Evolutionary conservation across 2,797 vertebrate species (phyloP).

Genomic region (Etheostoma perlongum): DNA sequence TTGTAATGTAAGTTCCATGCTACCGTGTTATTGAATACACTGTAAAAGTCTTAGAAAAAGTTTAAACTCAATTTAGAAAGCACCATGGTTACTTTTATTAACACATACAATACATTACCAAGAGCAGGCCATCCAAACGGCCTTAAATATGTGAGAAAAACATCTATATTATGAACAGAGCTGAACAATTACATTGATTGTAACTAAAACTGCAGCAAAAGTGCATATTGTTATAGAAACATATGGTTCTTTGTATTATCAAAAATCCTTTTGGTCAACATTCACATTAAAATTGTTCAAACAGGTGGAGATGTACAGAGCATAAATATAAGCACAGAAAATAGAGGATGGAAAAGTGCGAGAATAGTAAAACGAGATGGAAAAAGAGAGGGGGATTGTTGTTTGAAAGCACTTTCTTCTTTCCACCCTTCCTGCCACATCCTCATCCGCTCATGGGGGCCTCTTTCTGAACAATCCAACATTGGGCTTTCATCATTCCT

Average conservation of each 20-base stretch:
- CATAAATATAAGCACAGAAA: slow-evolving; percentile 28
- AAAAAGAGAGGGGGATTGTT: slow-evolving; percentile 53
- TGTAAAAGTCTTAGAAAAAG: background rate
- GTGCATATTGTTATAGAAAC: slow-evolving; percentile 10
- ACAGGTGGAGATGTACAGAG: slow-evolving; percentile 50
- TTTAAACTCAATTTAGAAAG: background rate
- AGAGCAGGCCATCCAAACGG: background rate
- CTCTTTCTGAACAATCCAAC: slow-evolving; percentile 82
- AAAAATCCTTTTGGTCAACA: slow-evolving; percentile 62
- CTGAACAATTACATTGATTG: slow-evolving; percentile 41
- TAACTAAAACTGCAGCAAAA: slow-evolving; percentile 39
- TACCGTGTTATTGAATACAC: background rate
- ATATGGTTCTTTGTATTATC: slow-evolving; percentile 61
- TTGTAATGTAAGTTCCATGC: background rate
- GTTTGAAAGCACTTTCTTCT: slow-evolving; percentile 73
- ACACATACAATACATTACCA: background rate
- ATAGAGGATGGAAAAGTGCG: slow-evolving; percentile 42
- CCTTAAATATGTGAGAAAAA: background rate
- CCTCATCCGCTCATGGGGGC: slow-evolving; percentile 73
- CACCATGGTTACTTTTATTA: slow-evolving; percentile 1
- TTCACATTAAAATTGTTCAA: slow-evolving; percentile 58
- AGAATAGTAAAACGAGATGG: slow-evolving; percentile 49
- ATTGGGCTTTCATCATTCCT: slow-evolving; percentile 78
- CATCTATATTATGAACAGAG: slow-evolving; percentile 21
- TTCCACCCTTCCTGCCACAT: slow-evolving; percentile 74